Evolutionary conservation across 2,113 vertebrate species (phyloP).

Genomic region (Setophaga coronata): DNA sequence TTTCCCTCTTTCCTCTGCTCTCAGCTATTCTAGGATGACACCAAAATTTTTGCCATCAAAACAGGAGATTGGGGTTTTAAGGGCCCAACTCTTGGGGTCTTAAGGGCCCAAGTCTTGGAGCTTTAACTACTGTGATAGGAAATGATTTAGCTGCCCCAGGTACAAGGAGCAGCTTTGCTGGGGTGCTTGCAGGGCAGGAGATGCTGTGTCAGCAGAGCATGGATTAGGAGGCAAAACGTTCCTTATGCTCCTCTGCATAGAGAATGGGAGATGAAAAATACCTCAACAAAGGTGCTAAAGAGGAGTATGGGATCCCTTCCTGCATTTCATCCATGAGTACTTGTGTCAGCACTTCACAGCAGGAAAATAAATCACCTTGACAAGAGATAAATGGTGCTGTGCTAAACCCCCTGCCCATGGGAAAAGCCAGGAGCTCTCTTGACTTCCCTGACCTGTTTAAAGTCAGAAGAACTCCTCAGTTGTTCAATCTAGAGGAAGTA

Average conservation of each 20-base stretch:
- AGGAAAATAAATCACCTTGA: background rate
- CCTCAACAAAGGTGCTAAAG: background rate
- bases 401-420: background rate
- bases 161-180: background rate
- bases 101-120: background rate
- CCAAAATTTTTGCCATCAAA: background rate
- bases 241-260: background rate
- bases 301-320: background rate
- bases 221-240: background rate
- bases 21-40: background rate
- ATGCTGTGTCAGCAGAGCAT: background rate
- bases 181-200: background rate
- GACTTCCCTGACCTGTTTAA: background rate
- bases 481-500: background rate
- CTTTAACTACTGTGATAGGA: background rate
- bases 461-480: background rate
- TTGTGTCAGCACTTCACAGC: background rate
- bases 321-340: background rate
- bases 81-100: rapidly evolving
- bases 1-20: background rate
- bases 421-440: background rate
- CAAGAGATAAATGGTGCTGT: background rate
- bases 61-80: rapidly evolving
- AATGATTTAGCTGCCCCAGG: background rate
- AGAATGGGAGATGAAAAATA: background rate